These are phyloP conservation scores for Apus apus DNA, from an alignment of 2,113 vertebrate species.

Conservation along the genomic window DNA sequence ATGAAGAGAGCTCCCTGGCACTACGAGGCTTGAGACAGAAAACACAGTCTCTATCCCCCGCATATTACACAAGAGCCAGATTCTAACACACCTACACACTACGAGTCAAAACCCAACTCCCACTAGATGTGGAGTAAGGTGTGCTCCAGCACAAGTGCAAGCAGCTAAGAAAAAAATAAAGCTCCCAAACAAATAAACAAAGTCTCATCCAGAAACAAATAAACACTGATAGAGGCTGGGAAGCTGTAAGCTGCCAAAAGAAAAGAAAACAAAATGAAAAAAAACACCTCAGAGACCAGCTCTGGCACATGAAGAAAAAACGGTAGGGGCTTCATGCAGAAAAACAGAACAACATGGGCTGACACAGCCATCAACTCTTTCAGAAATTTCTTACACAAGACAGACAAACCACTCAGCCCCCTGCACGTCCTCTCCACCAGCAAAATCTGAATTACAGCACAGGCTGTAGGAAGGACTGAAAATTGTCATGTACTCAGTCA, in stretches of 20 bases:
- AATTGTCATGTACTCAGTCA: not conserved
- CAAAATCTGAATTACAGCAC: not conserved
- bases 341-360: not conserved
- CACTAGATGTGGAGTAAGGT: not conserved
- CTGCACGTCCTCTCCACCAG: not conserved
- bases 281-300: not conserved
- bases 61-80: not conserved
- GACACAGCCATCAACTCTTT: not conserved
- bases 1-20: not conserved
- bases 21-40: not conserved
- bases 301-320: not conserved
- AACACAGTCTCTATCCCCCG: not conserved
- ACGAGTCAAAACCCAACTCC: not conserved
- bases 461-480: not conserved
- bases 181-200: not conserved
- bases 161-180: not conserved
- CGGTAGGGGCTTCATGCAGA: not conserved
- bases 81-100: slow-evolving; percentile 17
- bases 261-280: not conserved
- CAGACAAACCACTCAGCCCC: not conserved
- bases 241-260: not conserved
- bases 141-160: not conserved
- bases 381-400: not conserved
- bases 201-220: not conserved
- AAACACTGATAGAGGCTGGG: not conserved